phyloP scores from a whole-genome alignment of 1,140 invertebrate species.

The Drosophila obscura region DNA sequence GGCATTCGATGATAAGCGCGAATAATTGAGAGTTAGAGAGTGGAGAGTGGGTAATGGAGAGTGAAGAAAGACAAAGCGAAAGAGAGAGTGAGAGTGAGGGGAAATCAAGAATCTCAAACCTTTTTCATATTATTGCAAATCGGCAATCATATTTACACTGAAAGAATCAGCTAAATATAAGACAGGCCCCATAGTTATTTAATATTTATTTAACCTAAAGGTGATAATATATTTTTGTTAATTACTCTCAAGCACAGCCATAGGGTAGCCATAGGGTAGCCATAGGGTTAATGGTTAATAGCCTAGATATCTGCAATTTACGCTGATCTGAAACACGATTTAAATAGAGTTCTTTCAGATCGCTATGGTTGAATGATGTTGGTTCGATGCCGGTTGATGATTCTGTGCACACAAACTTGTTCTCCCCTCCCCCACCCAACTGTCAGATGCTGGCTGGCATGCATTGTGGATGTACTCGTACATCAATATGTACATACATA shows the following conservation, averaged over 20 bases:
- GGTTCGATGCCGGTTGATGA: neutral
- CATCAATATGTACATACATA: too few relatives aligned
- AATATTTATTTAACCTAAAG: too few relatives aligned
- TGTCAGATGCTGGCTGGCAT: neutral
- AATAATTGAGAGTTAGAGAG: slow-evolving; percentile 37
- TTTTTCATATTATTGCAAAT: too few relatives aligned
- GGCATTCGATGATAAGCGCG: slow-evolving; percentile 9
- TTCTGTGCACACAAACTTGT: slow-evolving; percentile 47
- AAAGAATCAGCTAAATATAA: too few relatives aligned
- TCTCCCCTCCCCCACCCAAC: neutral
- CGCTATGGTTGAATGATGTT: neutral
- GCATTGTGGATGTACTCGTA: neutral
- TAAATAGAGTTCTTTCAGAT: slow-evolving; percentile 12
- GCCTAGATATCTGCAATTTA: neutral
- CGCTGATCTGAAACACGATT: slow-evolving; percentile 5
- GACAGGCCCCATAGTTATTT: too few relatives aligned
- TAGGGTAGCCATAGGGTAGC: neutral
- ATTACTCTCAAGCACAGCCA: too few relatives aligned
- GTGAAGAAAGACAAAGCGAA: slow-evolving; percentile 5
- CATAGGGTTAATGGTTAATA: neutral
- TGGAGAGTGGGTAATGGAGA: slow-evolving; percentile 12
- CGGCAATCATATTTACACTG: too few relatives aligned
- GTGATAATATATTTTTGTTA: too few relatives aligned
- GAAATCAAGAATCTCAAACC: too few relatives aligned
- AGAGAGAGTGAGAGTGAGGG: neutral